A percentile compares a stretch with the other conserved stretches of the same genome.
Conservation (phyloP, 2,888 invertebrate species). For the Kuschelorhynchus macadamiae region DNA sequence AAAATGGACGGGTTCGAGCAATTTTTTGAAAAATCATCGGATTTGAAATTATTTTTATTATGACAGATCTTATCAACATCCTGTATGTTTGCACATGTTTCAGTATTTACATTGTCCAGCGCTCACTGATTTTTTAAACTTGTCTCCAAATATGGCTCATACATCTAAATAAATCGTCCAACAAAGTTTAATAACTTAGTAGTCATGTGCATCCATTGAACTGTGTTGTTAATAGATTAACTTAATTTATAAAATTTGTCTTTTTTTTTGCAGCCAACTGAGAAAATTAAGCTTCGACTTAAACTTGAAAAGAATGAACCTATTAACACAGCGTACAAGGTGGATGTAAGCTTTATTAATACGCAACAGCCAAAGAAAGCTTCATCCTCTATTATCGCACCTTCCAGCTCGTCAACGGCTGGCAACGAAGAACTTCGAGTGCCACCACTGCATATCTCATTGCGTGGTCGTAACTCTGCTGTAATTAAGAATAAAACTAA, state of each 20-base stretch:
- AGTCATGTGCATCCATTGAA: too few species aligned
- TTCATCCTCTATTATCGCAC: conserved; percentile 57
- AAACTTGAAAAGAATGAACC: conserved; percentile 89
- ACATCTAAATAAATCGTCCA: too few species aligned
- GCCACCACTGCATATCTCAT: conserved; percentile 89
- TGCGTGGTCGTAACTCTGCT: conserved; percentile 87
- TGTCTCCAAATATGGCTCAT: too few species aligned
- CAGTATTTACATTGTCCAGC: too few species aligned
- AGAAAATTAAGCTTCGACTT: conserved; percentile 86
- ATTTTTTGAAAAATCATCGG: too few species aligned
- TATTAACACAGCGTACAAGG: conserved; percentile 84
- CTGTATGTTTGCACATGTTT: too few species aligned
- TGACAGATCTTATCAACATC: too few species aligned
- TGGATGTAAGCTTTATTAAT: conserved; percentile 75
- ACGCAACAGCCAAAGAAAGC: conserved; percentile 70
- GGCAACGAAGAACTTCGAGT: conserved; percentile 82
- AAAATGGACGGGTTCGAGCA: too few species aligned
- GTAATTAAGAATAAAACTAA: conserved; percentile 83
- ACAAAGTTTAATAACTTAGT: too few species aligned
- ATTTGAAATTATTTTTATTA: too few species aligned
- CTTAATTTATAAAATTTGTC: not conserved
- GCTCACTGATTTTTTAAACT: too few species aligned
- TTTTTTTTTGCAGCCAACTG: conserved; percentile 66
- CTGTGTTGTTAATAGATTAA: too few species aligned
- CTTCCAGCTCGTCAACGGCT: conserved; percentile 49